A percentile compares a stretch with the other conserved stretches of the same genome.
These are phyloP conservation scores for Hirtodrosophila trivittata DNA, from an alignment of 2,888 invertebrate genomes.

Conservation along the genomic window DNA sequence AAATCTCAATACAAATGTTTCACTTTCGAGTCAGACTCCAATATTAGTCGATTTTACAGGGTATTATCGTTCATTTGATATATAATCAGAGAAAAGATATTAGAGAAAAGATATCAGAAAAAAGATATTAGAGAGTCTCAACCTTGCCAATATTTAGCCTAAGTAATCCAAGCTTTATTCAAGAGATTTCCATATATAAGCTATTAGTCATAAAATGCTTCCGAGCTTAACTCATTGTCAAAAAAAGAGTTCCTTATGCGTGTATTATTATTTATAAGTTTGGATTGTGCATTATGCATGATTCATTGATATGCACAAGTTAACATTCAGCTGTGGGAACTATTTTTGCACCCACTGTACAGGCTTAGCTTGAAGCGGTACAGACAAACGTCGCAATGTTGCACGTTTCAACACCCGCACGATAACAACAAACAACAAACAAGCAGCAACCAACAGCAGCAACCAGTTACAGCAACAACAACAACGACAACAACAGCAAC, in stretches of 20 bases:
- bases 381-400: constrained; percentile 24
- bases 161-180: no score
- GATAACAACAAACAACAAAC: constrained; percentile 37
- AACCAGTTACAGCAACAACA: background rate
- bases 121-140: no score
- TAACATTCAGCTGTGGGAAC: constrained; percentile 2
- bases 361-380: background rate
- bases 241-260: constrained; percentile 31
- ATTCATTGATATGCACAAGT: constrained; percentile 9
- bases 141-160: no score
- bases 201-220: no score
- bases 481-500: constrained; percentile 13
- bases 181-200: no score
- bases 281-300: constrained; percentile 12
- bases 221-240: no score
- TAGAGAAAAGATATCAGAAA: no score
- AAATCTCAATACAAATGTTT: no score
- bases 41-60: no score
- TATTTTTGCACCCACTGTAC: constrained; percentile 25
- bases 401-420: constrained; percentile 67
- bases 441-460: constrained; percentile 1
- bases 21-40: no score
- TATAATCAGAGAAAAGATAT: no score
- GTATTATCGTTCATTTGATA: no score
- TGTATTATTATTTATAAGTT: constrained; percentile 13